Evolutionary conservation across 2,888 invertebrate genomes (phyloP), one percentile per base, ranked within the genome.

Genomic region (Patella caerulea): DNA sequence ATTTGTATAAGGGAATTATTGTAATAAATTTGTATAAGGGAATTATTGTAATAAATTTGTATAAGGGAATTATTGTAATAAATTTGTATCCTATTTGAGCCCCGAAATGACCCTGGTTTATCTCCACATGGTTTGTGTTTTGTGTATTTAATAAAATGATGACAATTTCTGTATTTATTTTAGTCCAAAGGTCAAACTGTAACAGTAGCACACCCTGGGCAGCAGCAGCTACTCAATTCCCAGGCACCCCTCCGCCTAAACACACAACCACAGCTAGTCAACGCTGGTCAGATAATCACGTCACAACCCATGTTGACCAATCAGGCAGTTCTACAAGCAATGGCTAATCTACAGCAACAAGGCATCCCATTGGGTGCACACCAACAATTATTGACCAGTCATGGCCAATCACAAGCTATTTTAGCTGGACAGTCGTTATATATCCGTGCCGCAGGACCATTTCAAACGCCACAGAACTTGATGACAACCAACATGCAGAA

Each of bases 371-470:
- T 88, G 59, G 84, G 83, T 12, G 81, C 87, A n/a, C 87, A 86
- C 72, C 87, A 87, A 70, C 85, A 86, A 19, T 79, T 89, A 75
- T 83, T 89, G 74, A 82, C 86, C 59, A 82, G 85, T 24, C 86
- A 86, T 74, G 84, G 86, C 54, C 87, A 86, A 84, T 84, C 88
- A 34, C 87, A 85, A 82, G 83, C 80, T 72, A 80, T 88, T 24
- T 79, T 88, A 75, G 82, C 87, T 71, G 88, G 88, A 53, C 90
- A 90, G 80, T 88, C 88, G 3, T 80, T 91, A 53, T 89, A 88
- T 79, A 87, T 91, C 71, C 83, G 90, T 12, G 81, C 90, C 55
- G 86, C 87, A 9, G 83, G 85, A 77, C 82, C 87, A 7, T 76
- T 88, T 17, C 87, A 86, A 73, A 74, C 86, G 19, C 88, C 86